Percentiles rank a stretch among this genome's conserved stretches.
Evolutionary conservation across 2,797 vertebrate species (phyloP).

Genomic region (Eutrigla gurnardus): DNA sequence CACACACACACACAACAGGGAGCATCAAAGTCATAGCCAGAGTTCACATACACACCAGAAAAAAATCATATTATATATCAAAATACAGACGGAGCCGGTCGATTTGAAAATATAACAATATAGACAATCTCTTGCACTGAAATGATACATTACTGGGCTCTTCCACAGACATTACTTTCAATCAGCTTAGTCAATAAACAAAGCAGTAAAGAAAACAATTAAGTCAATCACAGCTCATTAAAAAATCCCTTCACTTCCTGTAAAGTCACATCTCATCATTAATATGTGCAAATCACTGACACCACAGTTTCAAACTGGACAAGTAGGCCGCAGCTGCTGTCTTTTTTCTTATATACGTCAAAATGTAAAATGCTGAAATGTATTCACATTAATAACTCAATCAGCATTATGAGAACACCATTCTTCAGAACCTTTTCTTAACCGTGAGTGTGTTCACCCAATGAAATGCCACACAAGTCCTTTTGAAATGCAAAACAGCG

Average conservation of each 20-base stretch:
- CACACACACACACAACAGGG: slow-evolving; percentile 13
- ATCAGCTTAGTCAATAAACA: slow-evolving; percentile 23
- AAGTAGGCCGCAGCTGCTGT: neutral
- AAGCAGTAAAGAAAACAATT: slow-evolving; percentile 28
- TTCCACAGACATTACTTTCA: slow-evolving; percentile 37
- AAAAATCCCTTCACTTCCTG: slow-evolving; percentile 2
- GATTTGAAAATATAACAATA: slow-evolving; percentile 56
- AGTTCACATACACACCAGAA: slow-evolving; percentile 17
- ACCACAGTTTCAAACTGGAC: slow-evolving; percentile 34
- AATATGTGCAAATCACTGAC: slow-evolving; percentile 49
- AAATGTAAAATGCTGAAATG: slow-evolving; percentile 47
- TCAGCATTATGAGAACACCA: slow-evolving; percentile 21
- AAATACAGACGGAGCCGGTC: slow-evolving; percentile 71
- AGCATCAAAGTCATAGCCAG: too few species aligned
- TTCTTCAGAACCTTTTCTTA: slow-evolving; percentile 35
- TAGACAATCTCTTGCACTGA: slow-evolving; percentile 54
- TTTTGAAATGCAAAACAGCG: slow-evolving; percentile 66
- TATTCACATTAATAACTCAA: slow-evolving; percentile 35
- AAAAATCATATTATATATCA: slow-evolving; percentile 54
- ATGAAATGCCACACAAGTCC: slow-evolving; percentile 31
- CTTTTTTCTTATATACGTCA: slow-evolving; percentile 3
- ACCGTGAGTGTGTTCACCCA: slow-evolving; percentile 41
- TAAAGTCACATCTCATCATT: slow-evolving; percentile 9
- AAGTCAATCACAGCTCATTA: slow-evolving; percentile 5
- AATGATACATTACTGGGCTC: slow-evolving; percentile 42